Conservation (phyloP, 1,140 invertebrate species). For the Lordiphosa collinella region DNA sequence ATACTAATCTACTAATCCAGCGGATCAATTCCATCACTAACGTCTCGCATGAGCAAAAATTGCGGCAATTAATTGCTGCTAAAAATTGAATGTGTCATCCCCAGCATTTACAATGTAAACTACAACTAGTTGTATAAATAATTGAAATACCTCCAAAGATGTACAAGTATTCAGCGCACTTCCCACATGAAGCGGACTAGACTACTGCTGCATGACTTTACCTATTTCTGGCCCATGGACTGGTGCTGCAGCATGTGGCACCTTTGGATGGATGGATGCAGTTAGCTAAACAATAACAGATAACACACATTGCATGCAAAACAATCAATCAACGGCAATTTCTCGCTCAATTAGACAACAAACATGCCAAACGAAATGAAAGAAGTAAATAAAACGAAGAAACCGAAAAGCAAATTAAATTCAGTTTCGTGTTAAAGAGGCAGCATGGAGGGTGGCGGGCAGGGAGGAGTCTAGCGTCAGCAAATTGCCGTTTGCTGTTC, state of each 20-base stretch:
- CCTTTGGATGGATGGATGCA: slow-evolving; percentile 10
- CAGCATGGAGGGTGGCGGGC: slow-evolving; percentile 23
- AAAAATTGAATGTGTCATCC: too few species aligned
- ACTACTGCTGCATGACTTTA: too few species aligned
- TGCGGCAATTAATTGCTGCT: too few species aligned
- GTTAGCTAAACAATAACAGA: slow-evolving; percentile 33
- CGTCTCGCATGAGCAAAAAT: too few species aligned
- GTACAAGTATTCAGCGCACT: too few species aligned
- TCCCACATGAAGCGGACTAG: too few species aligned
- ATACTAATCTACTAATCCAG: too few species aligned
- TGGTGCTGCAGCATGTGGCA: slow-evolving; percentile 4
- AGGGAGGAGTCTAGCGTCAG: background rate
- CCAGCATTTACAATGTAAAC: too few species aligned
- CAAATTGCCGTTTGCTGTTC: slow-evolving; percentile 39
- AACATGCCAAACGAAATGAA: slow-evolving; percentile 61
- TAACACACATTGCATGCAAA: slow-evolving; percentile 72
- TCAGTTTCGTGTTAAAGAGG: slow-evolving; percentile 74
- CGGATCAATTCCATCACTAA: too few species aligned
- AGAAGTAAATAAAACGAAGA: slow-evolving; percentile 21
- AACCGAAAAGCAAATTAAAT: slow-evolving; percentile 64
- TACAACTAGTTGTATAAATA: too few species aligned
- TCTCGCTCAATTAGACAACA: slow-evolving; percentile 78
- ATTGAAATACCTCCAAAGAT: too few species aligned
- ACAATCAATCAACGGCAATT: slow-evolving; percentile 78
- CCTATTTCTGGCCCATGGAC: too few species aligned